phyloP scores from a whole-genome alignment of 2,888 invertebrate species.

The Lampropteryx suffumata region DNA sequence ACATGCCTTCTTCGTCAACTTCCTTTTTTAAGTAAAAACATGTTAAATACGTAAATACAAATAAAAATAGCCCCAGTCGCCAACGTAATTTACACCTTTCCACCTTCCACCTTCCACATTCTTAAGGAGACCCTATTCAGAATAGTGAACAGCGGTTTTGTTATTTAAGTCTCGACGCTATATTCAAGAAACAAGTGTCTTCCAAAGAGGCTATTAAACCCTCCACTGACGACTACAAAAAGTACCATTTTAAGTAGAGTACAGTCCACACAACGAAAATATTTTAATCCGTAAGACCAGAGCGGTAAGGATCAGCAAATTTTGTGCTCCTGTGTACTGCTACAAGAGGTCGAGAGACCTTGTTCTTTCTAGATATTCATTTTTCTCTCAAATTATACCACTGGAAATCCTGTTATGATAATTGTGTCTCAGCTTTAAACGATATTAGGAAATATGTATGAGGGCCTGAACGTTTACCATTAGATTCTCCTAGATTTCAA shows the following conservation, averaged over 20 bases:
- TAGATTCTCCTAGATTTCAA: too few relatives aligned
- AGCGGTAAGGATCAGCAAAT: slow-evolving; percentile 7
- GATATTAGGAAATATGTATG: background rate
- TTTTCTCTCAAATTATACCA: slow-evolving; percentile 39
- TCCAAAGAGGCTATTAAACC: slow-evolving; percentile 54
- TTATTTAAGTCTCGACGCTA: slow-evolving; percentile 35
- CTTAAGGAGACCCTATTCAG: slow-evolving; percentile 10
- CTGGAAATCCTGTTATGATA: slow-evolving; percentile 22
- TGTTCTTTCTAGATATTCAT: slow-evolving; percentile 36
- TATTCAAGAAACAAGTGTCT: slow-evolving; percentile 47
- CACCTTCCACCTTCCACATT: slow-evolving; percentile 5
- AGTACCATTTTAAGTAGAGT: slow-evolving; percentile 27
- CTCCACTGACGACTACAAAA: slow-evolving; percentile 41
- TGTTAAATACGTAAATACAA: background rate
- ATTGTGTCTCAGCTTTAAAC: background rate
- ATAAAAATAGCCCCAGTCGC: background rate
- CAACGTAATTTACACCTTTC: background rate
- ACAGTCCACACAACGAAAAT: slow-evolving; percentile 3
- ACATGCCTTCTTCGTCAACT: too few relatives aligned
- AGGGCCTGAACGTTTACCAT: too few relatives aligned
- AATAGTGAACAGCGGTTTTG: slow-evolving; percentile 31
- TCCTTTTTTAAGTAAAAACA: too few relatives aligned
- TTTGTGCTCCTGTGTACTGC: slow-evolving; percentile 20
- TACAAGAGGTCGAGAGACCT: slow-evolving; percentile 38
- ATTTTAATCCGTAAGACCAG: slow-evolving; percentile 12